phyloP scores from a whole-genome alignment of 2,797 vertebrate genomes.

The Cossypha niveicapilla region DNA sequence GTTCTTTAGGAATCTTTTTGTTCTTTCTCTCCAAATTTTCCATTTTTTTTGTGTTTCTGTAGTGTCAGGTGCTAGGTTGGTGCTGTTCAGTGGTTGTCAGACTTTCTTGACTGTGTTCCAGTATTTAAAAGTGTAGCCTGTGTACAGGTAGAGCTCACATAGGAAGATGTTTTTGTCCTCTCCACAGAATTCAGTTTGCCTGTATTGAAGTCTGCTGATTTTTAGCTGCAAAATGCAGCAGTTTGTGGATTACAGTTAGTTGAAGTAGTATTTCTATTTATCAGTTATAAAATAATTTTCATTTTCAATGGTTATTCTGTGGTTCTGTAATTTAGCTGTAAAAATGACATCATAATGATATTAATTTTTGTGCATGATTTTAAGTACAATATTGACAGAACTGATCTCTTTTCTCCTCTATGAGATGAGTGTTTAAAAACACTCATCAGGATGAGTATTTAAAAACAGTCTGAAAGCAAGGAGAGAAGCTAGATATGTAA shows the following conservation, averaged over 20 bases:
- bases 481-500: neutral
- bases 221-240: neutral
- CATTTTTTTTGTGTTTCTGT: neutral
- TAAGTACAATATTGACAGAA: neutral
- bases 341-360: neutral
- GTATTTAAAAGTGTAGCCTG: neutral
- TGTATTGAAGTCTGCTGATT: neutral
- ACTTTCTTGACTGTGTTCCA: neutral
- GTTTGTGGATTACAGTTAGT: neutral
- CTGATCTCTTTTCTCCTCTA: neutral
- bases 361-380: neutral
- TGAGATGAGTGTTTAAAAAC: neutral
- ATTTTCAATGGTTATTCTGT: neutral
- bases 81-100: neutral
- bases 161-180: neutral
- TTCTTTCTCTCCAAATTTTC: neutral
- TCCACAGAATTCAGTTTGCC: neutral
- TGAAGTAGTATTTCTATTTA: neutral
- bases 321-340: neutral
- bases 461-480: neutral
- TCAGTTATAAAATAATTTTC: neutral
- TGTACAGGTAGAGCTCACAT: neutral
- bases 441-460: neutral
- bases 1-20: neutral
- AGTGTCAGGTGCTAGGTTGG: neutral